phyloP scores from a whole-genome alignment of 2,888 invertebrate genomes.

The Cephalotes varians region DNA sequence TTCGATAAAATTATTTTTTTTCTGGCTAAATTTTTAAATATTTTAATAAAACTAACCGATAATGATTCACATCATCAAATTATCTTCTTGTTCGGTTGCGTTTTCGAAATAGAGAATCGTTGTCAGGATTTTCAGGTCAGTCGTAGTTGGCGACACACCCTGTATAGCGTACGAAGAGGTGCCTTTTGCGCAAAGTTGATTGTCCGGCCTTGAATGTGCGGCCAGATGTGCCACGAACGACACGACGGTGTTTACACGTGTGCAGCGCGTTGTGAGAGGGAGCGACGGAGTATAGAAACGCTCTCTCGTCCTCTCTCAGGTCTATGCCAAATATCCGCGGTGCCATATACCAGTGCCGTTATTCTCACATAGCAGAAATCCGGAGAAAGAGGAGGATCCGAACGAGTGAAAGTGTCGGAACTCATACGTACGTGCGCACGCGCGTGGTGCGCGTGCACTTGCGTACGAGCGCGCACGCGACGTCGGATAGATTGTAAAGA shows the following conservation, averaged over 20 bases:
- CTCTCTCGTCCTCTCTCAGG: conserved; percentile 41
- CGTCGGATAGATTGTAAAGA: not conserved
- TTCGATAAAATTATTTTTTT: too few relatives aligned
- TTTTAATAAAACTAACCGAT: too few relatives aligned
- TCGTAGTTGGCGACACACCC: conserved; percentile 30
- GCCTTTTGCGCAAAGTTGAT: conserved; percentile 79
- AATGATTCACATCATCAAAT: not conserved
- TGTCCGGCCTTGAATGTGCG: conserved; percentile 83
- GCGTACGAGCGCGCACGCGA: conserved; percentile 10
- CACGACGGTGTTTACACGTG: conserved; percentile 31
- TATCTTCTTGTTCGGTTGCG: not conserved
- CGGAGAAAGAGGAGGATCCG: conserved; percentile 30
- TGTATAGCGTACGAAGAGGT: conserved; percentile 50
- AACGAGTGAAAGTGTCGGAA: conserved; percentile 38
- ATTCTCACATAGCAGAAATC: conserved; percentile 37
- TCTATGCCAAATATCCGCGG: conserved; percentile 38
- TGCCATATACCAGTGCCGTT: conserved; percentile 13
- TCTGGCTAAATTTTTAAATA: too few relatives aligned
- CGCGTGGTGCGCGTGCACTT: conserved; percentile 33
- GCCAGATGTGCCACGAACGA: conserved; percentile 79
- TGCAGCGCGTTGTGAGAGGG: conserved; percentile 33
- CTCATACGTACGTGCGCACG: not conserved
- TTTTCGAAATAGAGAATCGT: not conserved
- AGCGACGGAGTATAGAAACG: conserved; percentile 11
- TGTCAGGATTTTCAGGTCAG: conserved; percentile 16